These are phyloP conservation scores for Cyclargus thomasi DNA, from an alignment of 1,140 invertebrate species.

Conservation along the genomic window DNA sequence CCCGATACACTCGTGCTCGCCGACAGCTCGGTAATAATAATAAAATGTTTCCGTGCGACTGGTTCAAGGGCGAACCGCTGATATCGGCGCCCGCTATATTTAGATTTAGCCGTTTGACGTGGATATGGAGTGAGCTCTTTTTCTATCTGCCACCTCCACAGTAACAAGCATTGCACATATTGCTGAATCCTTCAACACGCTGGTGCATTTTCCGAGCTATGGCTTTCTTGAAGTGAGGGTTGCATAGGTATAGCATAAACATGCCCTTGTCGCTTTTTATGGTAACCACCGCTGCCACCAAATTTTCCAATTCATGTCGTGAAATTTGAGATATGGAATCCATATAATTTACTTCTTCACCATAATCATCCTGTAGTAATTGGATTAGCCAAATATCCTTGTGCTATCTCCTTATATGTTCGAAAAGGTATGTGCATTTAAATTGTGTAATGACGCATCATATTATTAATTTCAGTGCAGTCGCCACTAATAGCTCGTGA, in stretches of 20 bases:
- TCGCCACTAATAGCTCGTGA: background rate
- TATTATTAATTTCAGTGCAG: background rate
- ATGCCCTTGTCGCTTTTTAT: background rate
- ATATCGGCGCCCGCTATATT: constrained; percentile 74
- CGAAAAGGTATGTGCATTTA: background rate
- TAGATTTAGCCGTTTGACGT: constrained; percentile 72
- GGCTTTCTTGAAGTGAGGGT: background rate
- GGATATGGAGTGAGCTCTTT: constrained; percentile 47
- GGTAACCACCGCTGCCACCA: background rate
- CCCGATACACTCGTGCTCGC: constrained; percentile 72
- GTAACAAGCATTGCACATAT: background rate
- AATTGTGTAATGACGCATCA: background rate
- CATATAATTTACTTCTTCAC: too few species aligned
- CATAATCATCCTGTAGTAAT: too few species aligned
- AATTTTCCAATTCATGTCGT: too few species aligned
- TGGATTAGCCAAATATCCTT: too few species aligned
- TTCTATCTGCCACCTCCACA: constrained; percentile 27
- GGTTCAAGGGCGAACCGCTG: constrained; percentile 74
- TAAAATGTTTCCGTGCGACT: constrained; percentile 75
- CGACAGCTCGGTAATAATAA: constrained; percentile 74
- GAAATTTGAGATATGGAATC: too few species aligned
- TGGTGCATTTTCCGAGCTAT: background rate
- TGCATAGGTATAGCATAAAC: background rate
- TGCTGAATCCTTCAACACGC: background rate
- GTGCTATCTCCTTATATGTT: background rate